A percentile compares a stretch with the other conserved stretches of the same genome.
Evolutionary conservation across 2,797 vertebrate species (phyloP).

Genomic region (Sebastes kiyomatsui): DNA sequence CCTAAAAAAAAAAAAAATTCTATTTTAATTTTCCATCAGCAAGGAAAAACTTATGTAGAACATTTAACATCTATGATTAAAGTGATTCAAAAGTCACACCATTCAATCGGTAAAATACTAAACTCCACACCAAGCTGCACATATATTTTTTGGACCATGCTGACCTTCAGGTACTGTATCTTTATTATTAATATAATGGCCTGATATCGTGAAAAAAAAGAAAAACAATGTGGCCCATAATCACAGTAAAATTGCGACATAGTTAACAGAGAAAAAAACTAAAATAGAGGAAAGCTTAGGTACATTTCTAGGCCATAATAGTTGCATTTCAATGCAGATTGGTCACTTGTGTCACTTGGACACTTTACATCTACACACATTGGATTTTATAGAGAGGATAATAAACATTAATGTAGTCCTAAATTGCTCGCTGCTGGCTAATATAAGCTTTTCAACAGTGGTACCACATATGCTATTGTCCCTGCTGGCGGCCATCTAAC

Average conservation of each 20-base stretch:
- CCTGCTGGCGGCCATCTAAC: not conserved
- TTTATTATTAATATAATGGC: too few relatives aligned
- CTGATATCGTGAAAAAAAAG: too few relatives aligned
- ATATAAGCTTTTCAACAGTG: not conserved
- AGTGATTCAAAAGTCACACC: not conserved
- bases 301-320: not conserved
- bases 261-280: not conserved
- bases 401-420: not conserved
- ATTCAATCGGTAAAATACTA: not conserved
- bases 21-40: not conserved
- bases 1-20: too few relatives aligned
- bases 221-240: not conserved
- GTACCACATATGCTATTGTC: not conserved
- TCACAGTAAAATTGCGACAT: not conserved
- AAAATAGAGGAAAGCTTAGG: not conserved
- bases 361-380: not conserved
- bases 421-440: not conserved
- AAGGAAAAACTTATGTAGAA: not conserved
- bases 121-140: not conserved
- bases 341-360: not conserved
- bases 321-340: not conserved
- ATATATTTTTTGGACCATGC: not conserved
- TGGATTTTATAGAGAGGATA: not conserved
- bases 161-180: too few relatives aligned
- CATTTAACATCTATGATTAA: not conserved